Evolutionary conservation across 2,797 vertebrate species (phyloP), one percentile per base, ranked within the genome.

Genomic region (Fistularia commersonii): DNA sequence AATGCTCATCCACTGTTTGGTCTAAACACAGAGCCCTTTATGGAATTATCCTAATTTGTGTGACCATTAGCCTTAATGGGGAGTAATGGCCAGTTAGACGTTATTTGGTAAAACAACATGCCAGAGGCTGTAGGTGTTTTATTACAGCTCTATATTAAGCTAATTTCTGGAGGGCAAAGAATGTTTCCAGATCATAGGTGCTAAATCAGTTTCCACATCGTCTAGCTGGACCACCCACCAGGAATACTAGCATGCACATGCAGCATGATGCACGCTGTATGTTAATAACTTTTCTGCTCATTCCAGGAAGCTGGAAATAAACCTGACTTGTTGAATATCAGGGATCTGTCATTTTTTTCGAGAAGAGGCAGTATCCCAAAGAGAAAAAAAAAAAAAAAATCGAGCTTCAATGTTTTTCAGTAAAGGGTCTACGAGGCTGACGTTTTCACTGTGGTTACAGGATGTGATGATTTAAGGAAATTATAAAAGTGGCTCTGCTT

Each of bases 81-180:
- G 88, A 90, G 88, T 94, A 93, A 94, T 93, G 91, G 91, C 84
- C 87, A 87, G 89, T 90, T 90, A 92, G 88, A 92, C 91, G 91
- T 85, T 91, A 90, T 90, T 90, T 91, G 84, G 87, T 92, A 86
- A 88, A 90, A 92, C 88, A 91, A 92, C 74, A 88, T 64, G 71
- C 82, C 67, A 90, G 85, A 85, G 83, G 80, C 83, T 89, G 79
- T 76, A 90, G 89, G 86, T 88, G 84, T 91, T 93, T 94, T 85
- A 89, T 93, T 92, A 89, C 91, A 77, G 82, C 71, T 72, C 88
- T 82, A 67, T 90, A 83, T 76, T 85, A 82, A 89, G 92, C 88
- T 83, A 80, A 89, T 88, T 83, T 79, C 82, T 83, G 79, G 86
- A 91, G 85, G 88, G 76, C 84, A 87, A 90, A 93, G 90, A 93